Evolutionary conservation across 37 sponge, comb jelly and placozoan genomes (phyloP).

Genomic region (Diacarnus erythraeanus): DNA sequence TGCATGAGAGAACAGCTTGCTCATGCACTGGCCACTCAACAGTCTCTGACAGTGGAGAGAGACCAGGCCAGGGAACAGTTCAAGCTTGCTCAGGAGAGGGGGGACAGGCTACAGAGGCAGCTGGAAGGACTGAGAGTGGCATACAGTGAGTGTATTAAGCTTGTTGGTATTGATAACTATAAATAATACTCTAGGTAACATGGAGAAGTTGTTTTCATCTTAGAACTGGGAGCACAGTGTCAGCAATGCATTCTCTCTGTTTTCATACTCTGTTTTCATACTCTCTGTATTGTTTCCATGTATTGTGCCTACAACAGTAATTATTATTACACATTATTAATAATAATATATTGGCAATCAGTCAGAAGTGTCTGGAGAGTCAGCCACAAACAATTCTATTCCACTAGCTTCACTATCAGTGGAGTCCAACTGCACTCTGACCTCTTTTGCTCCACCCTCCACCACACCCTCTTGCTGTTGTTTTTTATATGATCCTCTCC

Average conservation of each 20-base stretch:
- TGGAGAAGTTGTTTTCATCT: slow-evolving; percentile 17
- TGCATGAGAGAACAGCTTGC: slow-evolving; percentile 67
- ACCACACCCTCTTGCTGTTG: not conserved
- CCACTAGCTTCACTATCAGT: slow-evolving; percentile 5
- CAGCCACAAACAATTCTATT: not conserved
- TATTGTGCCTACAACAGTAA: not conserved
- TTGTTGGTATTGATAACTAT: not conserved
- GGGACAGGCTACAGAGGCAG: slow-evolving; percentile 26
- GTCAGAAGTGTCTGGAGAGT: not conserved
- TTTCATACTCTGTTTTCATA: not conserved
- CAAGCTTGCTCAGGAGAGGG: slow-evolving; percentile 46
- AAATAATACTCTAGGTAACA: slow-evolving; percentile 9
- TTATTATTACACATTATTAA: not conserved
- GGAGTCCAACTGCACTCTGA: not conserved
- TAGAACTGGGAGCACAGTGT: not conserved
- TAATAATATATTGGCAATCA: too few species aligned
- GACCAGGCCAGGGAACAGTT: slow-evolving; percentile 61
- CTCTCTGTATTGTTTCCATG: not conserved
- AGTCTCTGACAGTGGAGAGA: slow-evolving; percentile 48
- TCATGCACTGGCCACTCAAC: slow-evolving; percentile 39
- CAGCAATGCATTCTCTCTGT: not conserved
- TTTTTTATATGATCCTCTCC: not conserved
- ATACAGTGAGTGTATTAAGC: slow-evolving; percentile 20
- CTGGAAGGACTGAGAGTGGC: slow-evolving; percentile 31
- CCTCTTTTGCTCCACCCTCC: slow-evolving; percentile 1